Evolutionary conservation across 2,888 invertebrate genomes (phyloP).

Genomic region (Lycia hirtaria): DNA sequence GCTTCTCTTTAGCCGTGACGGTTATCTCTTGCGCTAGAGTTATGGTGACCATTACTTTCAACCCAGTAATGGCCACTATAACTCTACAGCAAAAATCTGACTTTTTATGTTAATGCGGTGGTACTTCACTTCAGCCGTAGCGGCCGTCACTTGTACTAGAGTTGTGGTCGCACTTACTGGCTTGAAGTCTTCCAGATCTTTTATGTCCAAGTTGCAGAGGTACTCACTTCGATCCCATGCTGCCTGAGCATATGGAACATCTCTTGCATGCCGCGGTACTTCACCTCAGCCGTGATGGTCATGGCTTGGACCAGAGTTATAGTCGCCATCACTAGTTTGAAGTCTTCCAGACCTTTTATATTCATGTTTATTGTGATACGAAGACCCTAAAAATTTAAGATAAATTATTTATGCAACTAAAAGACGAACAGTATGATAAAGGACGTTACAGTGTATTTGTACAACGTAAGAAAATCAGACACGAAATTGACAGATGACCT

Average conservation of each 20-base stretch:
- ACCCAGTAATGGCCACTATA: no score
- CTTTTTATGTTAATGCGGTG: conserved; percentile 50
- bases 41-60: no score
- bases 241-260: conserved; percentile 90
- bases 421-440: no score
- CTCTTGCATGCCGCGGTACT: conserved; percentile 90
- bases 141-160: conserved; percentile 89
- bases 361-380: conserved; percentile 89
- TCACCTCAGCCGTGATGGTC: conserved; percentile 91
- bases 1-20: no score
- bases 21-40: no score
- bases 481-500: no score
- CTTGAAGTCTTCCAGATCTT: conserved; percentile 92
- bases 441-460: no score
- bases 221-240: conserved; percentile 88
- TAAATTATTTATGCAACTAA: not conserved
- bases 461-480: no score
- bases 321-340: conserved; percentile 94
- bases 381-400: conserved; percentile 72
- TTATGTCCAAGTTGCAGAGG: conserved; percentile 86
- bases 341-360: conserved; percentile 91
- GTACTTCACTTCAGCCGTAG: conserved; percentile 92
- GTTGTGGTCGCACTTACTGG: conserved; percentile 93
- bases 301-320: conserved; percentile 90
- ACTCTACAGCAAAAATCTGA: no score